Evolutionary conservation across 2,888 invertebrate species (phyloP).

Genomic region (Brachypterus glaber): DNA sequence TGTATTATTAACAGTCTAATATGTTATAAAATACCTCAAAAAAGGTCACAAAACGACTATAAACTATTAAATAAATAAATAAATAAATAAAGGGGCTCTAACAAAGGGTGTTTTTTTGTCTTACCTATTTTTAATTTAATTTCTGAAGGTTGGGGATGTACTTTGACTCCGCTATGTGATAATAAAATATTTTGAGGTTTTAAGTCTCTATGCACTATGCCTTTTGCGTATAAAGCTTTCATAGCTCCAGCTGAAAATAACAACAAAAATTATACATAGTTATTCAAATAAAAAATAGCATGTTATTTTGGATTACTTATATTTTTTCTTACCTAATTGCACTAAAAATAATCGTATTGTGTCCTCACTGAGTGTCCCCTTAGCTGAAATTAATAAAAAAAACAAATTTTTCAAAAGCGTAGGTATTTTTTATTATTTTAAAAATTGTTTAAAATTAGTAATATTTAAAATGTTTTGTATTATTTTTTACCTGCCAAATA

Average conservation of each 20-base stretch:
- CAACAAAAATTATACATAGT: neutral
- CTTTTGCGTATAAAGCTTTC: constrained; percentile 94
- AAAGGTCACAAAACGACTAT: no score
- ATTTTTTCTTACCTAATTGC: constrained; percentile 64
- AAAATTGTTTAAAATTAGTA: no score
- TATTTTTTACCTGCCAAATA: constrained; percentile 64
- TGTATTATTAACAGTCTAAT: no score
- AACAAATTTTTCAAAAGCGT: no score
- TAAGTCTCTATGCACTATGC: constrained; percentile 96
- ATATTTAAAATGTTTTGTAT: no score
- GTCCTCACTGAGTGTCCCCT: constrained; percentile 93
- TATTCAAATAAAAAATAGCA: constrained; percentile 1
- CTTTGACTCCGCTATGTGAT: constrained; percentile 65
- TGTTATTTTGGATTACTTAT: no score
- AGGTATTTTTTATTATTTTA: no score
- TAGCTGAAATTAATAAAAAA: constrained; percentile 54
- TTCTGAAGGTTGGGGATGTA: constrained; percentile 65
- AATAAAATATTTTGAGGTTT: constrained; percentile 99
- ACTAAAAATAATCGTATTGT: constrained; percentile 91
- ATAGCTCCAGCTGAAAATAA: constrained; percentile 79
- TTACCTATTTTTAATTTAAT: constrained; percentile 92
- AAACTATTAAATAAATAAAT: no score
- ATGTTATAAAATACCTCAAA: no score
- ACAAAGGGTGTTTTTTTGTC: constrained; percentile 11
- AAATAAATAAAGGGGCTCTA: neutral